phyloP scores from a whole-genome alignment of 2,888 invertebrate genomes.

The Nemotelus nigrinus region DNA sequence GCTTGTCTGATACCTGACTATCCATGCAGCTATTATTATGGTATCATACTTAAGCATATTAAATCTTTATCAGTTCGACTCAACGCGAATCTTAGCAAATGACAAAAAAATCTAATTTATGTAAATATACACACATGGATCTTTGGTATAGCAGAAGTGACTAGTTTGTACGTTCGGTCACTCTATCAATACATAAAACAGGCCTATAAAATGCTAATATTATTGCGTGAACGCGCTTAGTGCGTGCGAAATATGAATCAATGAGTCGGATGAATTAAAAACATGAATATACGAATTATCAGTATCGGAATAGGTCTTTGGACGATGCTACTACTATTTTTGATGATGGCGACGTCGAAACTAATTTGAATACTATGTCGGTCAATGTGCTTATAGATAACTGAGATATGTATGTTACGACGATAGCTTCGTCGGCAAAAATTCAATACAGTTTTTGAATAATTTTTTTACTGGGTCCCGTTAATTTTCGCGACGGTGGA shows the following conservation, averaged over 20 bases:
- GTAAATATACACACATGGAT: background rate
- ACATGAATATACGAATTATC: background rate
- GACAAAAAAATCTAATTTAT: constrained; percentile 33
- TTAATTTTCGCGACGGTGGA: too few species aligned
- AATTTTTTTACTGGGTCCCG: too few species aligned
- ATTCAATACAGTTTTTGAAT: too few species aligned
- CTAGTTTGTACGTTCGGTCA: too few species aligned
- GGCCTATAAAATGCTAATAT: too few species aligned
- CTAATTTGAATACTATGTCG: constrained; percentile 4
- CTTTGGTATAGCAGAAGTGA: too few species aligned
- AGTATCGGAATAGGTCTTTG: background rate
- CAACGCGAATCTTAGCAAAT: background rate
- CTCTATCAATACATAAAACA: too few species aligned
- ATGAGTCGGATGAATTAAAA: background rate
- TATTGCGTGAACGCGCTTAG: too few species aligned
- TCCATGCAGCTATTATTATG: background rate
- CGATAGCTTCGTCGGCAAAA: too few species aligned
- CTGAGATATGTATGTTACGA: too few species aligned
- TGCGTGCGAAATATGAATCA: background rate
- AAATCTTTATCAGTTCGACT: constrained; percentile 18
- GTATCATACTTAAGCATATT: constrained; percentile 9
- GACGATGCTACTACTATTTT: background rate
- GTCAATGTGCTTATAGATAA: background rate
- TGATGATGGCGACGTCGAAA: background rate
- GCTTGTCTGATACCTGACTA: background rate